phyloP scores from a whole-genome alignment of 2,888 invertebrate genomes.

The Chaetogeoica ovagalla region DNA sequence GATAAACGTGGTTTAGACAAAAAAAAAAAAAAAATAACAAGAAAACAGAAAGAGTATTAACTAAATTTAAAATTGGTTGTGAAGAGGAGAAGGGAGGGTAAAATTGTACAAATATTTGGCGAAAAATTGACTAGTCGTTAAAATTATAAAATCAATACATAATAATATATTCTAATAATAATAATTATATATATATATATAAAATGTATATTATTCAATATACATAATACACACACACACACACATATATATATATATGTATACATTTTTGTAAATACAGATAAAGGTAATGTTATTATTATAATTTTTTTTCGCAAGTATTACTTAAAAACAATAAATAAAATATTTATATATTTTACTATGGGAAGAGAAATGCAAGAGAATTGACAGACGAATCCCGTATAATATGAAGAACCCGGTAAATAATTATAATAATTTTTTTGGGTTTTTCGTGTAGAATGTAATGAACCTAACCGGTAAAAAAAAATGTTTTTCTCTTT shows the following conservation, averaged over 20 bases:
- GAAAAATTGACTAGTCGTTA: conserved; percentile 51
- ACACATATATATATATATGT: conserved; percentile 6
- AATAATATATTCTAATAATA: not conserved
- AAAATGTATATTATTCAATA: not conserved
- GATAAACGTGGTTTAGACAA: conserved; percentile 43
- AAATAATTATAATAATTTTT: not conserved
- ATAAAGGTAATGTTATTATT: conserved; percentile 27
- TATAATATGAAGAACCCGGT: not conserved
- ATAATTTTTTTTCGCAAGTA: conserved; percentile 23
- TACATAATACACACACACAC: not conserved
- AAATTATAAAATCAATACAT: conserved; percentile 38
- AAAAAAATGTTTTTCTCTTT: too few relatives aligned
- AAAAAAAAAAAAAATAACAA: conserved; percentile 8
- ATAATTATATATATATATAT: not conserved
- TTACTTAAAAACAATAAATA: conserved; percentile 4
- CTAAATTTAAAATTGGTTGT: conserved; percentile 5
- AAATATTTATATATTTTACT: not conserved
- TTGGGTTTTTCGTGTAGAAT: not conserved
- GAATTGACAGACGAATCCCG: conserved; percentile 39
- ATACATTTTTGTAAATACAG: conserved; percentile 9
- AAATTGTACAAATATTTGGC: conserved; percentile 48
- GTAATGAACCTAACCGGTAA: conserved; percentile 28
- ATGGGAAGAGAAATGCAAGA: conserved; percentile 41
- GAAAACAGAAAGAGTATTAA: not conserved
- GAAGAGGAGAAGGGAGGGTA: not conserved